Conservation (phyloP, 2,888 invertebrate species). For the Eilema depressum region DNA sequence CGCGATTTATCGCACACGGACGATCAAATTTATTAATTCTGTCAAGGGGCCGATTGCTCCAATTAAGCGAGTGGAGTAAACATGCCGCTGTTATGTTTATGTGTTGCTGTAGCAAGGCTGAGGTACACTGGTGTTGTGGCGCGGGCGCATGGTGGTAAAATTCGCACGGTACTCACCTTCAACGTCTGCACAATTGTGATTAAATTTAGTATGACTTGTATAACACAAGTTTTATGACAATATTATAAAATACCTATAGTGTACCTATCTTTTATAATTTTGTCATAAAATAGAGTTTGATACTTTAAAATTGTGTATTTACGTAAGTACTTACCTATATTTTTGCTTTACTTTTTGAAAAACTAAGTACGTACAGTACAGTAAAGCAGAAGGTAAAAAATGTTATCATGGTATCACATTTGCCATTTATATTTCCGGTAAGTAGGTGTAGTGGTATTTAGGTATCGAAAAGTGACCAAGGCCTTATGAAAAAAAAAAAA, state of each 20-base stretch:
- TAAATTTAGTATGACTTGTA: slow-evolving; percentile 53
- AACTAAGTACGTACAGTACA: no score
- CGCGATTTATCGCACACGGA: slow-evolving; percentile 72
- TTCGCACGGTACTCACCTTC: slow-evolving; percentile 62
- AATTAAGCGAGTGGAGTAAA: slow-evolving; percentile 81
- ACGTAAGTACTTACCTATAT: no score
- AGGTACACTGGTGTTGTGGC: slow-evolving; percentile 41
- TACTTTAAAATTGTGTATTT: no score
- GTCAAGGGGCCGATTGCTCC: slow-evolving; percentile 78
- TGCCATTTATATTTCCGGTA: background rate
- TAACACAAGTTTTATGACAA: no score
- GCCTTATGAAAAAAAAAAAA: no score
- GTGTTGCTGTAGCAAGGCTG: slow-evolving; percentile 49
- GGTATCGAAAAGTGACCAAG: no score
- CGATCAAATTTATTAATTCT: slow-evolving; percentile 81
- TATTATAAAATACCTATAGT: no score
- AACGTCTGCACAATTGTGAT: slow-evolving; percentile 56
- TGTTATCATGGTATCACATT: no score
- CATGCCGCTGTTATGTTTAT: slow-evolving; percentile 76
- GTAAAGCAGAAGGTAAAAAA: no score
- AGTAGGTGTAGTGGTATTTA: background rate
- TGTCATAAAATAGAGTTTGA: no score
- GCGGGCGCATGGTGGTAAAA: slow-evolving; percentile 55
- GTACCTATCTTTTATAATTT: no score
- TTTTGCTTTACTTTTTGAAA: no score